Evolutionary conservation across 2,797 vertebrate species (phyloP), one percentile per base, ranked within the genome.

Genomic region (Sitta carolinensis): DNA sequence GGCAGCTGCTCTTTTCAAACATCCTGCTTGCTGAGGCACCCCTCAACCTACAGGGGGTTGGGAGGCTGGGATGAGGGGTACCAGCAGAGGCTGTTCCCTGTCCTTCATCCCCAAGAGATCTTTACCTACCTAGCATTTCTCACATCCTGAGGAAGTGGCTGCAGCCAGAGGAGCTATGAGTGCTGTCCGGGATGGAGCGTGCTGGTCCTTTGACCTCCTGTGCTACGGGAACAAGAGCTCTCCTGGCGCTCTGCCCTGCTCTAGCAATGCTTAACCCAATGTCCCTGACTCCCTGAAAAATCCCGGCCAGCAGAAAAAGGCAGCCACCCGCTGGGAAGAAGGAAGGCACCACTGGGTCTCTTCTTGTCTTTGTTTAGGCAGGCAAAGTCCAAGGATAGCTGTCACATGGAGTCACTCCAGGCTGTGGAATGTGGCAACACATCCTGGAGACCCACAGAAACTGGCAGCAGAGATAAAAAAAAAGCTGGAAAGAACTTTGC

Each of bases 351-450:
- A 3, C 50, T 0, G 7, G 47, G 32, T 25, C 45, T 87, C 48
- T 87, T 93, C 52, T 92, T 83, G 57, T 52, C 47, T 93, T 94
- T 95, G 64, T 88, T 94, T 2, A 1, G 54, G 30, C 89, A 74
- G 57, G 68, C 84, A 20, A 90, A 94, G 74, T 91, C 88, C 95
- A 95, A 95, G 94, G 88, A 55, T 75, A 55, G 63, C 36, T 64
- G 51, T 83, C 72, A 74, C 73, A 67, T 0, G 0, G 64, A 82
- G 59, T 26, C 3, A 1, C 79, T 83, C 55, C 79, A 2, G 9
- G 27, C 30, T 1, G 2, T 38, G 87, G 16, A 19, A 54, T 61
- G 82, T 75, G 42, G 23, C 85, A 75, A 55, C 30, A 59, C 26
- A 73, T 63, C 88, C 76, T 6, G 2, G 63, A 95, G 40, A 72